Percentiles rank a stretch among this genome's conserved stretches.
phyloP scores from a whole-genome alignment of 2,113 vertebrate species.

The Capra hircus region DNA sequence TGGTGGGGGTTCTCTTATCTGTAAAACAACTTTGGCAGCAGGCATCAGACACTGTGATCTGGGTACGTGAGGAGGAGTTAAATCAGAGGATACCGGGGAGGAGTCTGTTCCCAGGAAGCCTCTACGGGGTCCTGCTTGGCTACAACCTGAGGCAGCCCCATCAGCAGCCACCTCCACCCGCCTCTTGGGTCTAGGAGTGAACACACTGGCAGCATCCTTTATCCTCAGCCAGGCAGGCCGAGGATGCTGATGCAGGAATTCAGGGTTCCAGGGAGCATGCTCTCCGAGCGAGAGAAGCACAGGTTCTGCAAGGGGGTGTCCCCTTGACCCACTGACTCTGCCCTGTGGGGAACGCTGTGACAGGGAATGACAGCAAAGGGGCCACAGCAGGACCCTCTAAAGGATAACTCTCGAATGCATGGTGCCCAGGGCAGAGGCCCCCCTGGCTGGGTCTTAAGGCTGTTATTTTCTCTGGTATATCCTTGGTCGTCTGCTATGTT shows the following conservation, averaged over 20 bases:
- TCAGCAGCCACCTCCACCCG: not conserved
- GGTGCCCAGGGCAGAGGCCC: not conserved
- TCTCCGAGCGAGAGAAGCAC: fast-evolving
- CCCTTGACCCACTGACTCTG: not conserved
- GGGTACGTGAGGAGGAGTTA: not conserved
- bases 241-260: not conserved
- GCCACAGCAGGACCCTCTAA: not conserved
- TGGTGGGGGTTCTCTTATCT: not conserved
- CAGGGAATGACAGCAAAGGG: not conserved
- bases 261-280: not conserved
- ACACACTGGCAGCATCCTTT: not conserved
- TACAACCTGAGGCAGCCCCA: not conserved
- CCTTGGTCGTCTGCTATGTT: not conserved
- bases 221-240: not conserved
- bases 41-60: not conserved
- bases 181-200: not conserved
- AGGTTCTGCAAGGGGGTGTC: not conserved
- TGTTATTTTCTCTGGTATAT: not conserved
- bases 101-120: not conserved
- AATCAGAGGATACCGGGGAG: not conserved
- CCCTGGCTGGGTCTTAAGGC: too few relatives aligned
- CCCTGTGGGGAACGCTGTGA: not conserved
- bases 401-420: not conserved
- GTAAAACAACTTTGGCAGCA: not conserved
- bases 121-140: not conserved